Percentiles rank a stretch among this genome's conserved stretches.
Evolutionary conservation across 2,113 vertebrate genomes (phyloP).

Genomic region (Cettia cetti): DNA sequence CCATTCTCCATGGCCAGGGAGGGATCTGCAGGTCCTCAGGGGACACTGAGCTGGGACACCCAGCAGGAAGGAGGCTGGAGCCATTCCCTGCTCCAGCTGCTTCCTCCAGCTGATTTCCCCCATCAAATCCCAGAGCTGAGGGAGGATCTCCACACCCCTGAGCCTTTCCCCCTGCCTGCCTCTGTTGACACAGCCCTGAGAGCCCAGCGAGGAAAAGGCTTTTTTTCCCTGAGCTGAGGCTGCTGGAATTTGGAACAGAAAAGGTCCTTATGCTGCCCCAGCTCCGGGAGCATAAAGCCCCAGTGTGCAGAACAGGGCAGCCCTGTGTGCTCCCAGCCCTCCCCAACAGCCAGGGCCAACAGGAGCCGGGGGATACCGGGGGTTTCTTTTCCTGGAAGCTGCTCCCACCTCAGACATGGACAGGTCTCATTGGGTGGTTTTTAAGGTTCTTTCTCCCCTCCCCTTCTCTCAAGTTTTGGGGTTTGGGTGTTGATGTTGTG

Average conservation of each 20-base stretch:
- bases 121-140: background rate
- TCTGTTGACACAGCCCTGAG: conserved; percentile 1
- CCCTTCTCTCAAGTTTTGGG: background rate
- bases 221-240: conserved; percentile 15
- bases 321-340: background rate
- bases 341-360: background rate
- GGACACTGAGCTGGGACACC: background rate
- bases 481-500: background rate
- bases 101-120: background rate
- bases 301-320: conserved; percentile 49
- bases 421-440: accelerated
- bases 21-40: background rate
- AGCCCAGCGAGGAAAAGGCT: background rate
- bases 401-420: background rate
- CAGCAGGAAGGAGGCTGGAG: background rate
- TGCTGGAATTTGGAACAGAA: conserved; percentile 10
- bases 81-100: accelerated
- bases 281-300: background rate
- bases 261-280: conserved; percentile 24
- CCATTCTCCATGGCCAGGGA: accelerated
- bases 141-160: background rate
- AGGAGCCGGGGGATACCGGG: background rate
- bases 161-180: background rate
- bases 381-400: background rate
- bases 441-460: background rate